Base-by-base conservation (phyloP, 2,113 vertebrate species). In the Hemibagrus wyckioides region DNA sequence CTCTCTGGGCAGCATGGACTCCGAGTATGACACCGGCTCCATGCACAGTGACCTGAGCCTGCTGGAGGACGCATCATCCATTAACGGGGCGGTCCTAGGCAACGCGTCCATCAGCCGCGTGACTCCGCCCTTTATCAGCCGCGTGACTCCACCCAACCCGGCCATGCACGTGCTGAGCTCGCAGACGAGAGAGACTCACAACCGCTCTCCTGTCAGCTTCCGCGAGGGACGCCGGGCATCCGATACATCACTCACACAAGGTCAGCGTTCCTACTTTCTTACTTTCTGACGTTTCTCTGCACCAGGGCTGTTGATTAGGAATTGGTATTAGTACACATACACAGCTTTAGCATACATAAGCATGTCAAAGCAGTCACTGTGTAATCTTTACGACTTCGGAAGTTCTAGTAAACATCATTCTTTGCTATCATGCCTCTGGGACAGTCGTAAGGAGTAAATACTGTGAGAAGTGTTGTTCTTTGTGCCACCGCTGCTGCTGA, bases 231-330 rank as follows among this genome's bases (percentile, higher is more conserved):
- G 98, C 54, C 91, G 98, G 0, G 98, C 98, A 0, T 99, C 98
- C 0, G 98, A 99, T 87, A 99, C 98, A 3, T 99, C 98, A 65
- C 97, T 99, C 50, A 99, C 98, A 0, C 97, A 99, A 97, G 98
- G 98, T 98, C 52, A 67, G 56, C 54, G 30, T 82, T 39, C 63
- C 48, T 77, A 4, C 48, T 52, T 52, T 48, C 36, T 48, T 48
- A 14, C 4, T 48, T 30, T 50, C 17, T 79, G 2, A n/a, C 5
- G 2, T 76, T 13, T 41, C 33, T 71, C 9, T 30, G 3, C 8
- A 15, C 41, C 44, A 52, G 13, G 13, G 28, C 28, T 52, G 44
- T 30, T 36, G 9, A 36, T n/a, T n/a, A n/a, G n/a, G n/a, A n/a
- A n/a, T n/a, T n/a, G n/a, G n/a, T n/a, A n/a, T n/a, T n/a, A n/a